Percentiles rank a stretch among this genome's conserved stretches.
phyloP scores from a whole-genome alignment of 1,140 invertebrate genomes.

The Lordiphosa clarofinis region DNA sequence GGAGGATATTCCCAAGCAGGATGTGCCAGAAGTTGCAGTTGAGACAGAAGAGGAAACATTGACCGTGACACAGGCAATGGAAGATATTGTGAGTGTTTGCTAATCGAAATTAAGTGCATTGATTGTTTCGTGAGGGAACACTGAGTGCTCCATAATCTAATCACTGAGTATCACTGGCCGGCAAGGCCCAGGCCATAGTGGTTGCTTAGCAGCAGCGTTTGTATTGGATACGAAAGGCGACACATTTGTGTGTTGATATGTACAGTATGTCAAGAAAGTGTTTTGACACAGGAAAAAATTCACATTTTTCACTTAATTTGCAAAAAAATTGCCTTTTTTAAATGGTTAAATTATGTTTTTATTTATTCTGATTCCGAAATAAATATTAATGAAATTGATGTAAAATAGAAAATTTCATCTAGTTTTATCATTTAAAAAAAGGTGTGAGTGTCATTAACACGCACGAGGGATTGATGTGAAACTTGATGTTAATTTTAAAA shows the following conservation, averaged over 20 bases:
- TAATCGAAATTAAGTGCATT: background rate
- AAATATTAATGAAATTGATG: no score
- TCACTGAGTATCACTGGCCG: conserved; percentile 20
- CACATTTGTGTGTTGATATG: conserved; percentile 16
- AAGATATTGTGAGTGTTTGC: conserved; percentile 56
- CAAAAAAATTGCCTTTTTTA: no score
- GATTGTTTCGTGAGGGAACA: conserved; percentile 6
- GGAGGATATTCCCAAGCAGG: conserved; percentile 6
- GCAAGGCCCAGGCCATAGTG: background rate
- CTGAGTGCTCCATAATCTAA: conserved; percentile 29
- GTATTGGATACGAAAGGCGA: conserved; percentile 23
- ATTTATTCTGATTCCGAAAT: no score
- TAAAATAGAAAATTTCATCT: no score
- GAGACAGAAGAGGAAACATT: background rate
- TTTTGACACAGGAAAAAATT: no score
- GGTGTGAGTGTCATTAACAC: no score
- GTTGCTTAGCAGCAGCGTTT: conserved; percentile 41
- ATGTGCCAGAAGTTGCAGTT: conserved; percentile 2
- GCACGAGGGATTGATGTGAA: no score
- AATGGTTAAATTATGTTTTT: no score
- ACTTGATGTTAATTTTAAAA: no score
- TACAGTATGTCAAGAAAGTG: no score
- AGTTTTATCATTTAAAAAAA: no score
- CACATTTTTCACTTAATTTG: no score
- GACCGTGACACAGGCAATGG: conserved; percentile 1